These are phyloP conservation scores for Chrysochloris asiatica DNA, from an alignment of 2,113 vertebrate genomes.

Conservation along the genomic window DNA sequence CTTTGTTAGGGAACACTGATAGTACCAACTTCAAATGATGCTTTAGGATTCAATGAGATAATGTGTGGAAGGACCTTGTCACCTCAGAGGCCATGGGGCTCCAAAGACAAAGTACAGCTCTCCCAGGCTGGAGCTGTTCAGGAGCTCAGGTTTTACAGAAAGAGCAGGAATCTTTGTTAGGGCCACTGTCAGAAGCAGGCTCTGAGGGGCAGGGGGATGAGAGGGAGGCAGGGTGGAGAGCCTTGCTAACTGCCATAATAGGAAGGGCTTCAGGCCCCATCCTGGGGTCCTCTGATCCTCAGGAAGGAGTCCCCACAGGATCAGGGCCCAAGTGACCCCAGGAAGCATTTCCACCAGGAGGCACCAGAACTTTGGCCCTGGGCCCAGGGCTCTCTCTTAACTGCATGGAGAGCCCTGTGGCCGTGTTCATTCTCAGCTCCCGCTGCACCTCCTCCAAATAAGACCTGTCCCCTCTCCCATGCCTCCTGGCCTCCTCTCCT, in stretches of 20 bases:
- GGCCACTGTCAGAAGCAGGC: not conserved
- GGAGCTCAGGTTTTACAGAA: not conserved
- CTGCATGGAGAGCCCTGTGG: no score
- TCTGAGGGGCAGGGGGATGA: not conserved
- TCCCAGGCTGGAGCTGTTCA: not conserved
- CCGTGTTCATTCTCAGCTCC: no score
- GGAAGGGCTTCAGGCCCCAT: not conserved
- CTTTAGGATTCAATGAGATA: not conserved
- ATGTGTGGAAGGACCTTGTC: not conserved
- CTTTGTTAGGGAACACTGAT: not conserved
- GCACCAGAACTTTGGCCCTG: no score
- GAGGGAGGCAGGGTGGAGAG: no score
- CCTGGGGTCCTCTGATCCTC: not conserved
- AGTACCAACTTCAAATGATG: not conserved
- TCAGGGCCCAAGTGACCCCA: not conserved
- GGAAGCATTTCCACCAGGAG: not conserved
- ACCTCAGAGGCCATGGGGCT: not conserved
- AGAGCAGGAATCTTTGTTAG: not conserved
- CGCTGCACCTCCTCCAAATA: no score
- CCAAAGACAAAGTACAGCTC: not conserved
- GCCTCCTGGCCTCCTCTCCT: not conserved
- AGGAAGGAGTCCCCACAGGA: no score
- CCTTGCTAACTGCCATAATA: not conserved
- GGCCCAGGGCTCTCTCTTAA: no score
- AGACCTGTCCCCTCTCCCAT: no score